phyloP scores from a whole-genome alignment of 2,113 vertebrate genomes.

The Cryptomyrus ogoouensis region DNA sequence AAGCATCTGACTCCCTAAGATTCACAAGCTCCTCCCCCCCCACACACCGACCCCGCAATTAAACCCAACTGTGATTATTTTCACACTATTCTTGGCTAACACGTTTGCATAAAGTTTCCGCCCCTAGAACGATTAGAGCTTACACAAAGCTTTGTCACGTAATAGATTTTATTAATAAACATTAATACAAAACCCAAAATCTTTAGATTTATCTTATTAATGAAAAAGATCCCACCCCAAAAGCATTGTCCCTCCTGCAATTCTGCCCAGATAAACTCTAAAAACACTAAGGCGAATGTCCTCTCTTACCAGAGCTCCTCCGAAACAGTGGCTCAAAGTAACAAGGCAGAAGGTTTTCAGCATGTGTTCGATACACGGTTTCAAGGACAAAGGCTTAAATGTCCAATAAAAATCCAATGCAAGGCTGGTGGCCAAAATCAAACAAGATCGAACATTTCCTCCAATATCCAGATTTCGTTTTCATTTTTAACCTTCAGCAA shows the following conservation, averaged over 20 bases:
- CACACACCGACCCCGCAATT: background rate
- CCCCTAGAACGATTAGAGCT: background rate
- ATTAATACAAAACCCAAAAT: background rate
- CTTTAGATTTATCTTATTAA: background rate
- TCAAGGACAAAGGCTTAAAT: slow-evolving; percentile 11
- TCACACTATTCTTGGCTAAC: background rate
- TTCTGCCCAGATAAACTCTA: background rate
- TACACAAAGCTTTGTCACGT: background rate
- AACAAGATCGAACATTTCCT: background rate
- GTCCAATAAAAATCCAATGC: background rate
- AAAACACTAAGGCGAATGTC: background rate
- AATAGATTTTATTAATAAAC: background rate
- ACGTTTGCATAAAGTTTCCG: background rate
- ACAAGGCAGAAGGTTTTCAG: background rate
- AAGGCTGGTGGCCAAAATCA: background rate
- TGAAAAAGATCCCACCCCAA: background rate
- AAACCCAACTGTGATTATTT: background rate
- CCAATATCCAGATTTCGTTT: background rate
- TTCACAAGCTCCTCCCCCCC: background rate
- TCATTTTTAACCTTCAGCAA: background rate
- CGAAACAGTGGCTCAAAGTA: background rate
- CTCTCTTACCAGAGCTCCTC: background rate
- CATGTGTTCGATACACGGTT: background rate
- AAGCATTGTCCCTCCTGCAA: background rate
- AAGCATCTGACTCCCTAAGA: background rate